A percentile compares a stretch with the other conserved stretches of the same genome.
phyloP scores from a whole-genome alignment of 1,140 invertebrate species.

The Penaeus indicus region DNA sequence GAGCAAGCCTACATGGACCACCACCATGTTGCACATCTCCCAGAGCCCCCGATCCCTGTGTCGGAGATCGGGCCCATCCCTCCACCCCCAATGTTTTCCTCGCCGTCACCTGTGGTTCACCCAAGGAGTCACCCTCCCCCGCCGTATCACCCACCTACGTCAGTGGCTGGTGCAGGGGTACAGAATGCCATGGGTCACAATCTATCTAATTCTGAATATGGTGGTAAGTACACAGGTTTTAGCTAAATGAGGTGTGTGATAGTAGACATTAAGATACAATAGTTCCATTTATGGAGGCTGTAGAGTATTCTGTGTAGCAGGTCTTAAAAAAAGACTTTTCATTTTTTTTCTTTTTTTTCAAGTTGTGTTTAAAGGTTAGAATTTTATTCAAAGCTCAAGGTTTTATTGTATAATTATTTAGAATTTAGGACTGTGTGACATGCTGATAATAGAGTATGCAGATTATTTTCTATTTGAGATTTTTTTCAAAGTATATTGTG shows the following conservation, averaged over 20 bases:
- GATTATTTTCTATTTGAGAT: too few relatives aligned
- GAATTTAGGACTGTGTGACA: too few relatives aligned
- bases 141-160: slow-evolving; percentile 67
- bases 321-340: too few relatives aligned
- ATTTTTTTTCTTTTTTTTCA: too few relatives aligned
- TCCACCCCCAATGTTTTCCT: slow-evolving; percentile 94
- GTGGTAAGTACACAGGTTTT: slow-evolving; percentile 36
- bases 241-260: background rate
- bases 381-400: too few relatives aligned
- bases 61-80: slow-evolving; percentile 95
- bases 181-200: slow-evolving; percentile 59
- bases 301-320: too few relatives aligned
- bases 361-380: too few relatives aligned
- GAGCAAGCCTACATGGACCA: slow-evolving; percentile 17
- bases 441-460: too few relatives aligned
- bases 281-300: too few relatives aligned
- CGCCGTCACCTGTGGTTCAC: slow-evolving; percentile 82
- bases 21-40: slow-evolving; percentile 73
- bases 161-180: slow-evolving; percentile 49
- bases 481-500: too few relatives aligned
- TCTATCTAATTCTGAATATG: slow-evolving; percentile 56
- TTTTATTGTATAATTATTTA: too few relatives aligned
- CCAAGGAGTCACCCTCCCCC: slow-evolving; percentile 72
- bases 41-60: slow-evolving; percentile 90
- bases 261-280: background rate